These are phyloP conservation scores for Scaeva pyrastri DNA, from an alignment of 2,888 invertebrate genomes.

Conservation along the genomic window DNA sequence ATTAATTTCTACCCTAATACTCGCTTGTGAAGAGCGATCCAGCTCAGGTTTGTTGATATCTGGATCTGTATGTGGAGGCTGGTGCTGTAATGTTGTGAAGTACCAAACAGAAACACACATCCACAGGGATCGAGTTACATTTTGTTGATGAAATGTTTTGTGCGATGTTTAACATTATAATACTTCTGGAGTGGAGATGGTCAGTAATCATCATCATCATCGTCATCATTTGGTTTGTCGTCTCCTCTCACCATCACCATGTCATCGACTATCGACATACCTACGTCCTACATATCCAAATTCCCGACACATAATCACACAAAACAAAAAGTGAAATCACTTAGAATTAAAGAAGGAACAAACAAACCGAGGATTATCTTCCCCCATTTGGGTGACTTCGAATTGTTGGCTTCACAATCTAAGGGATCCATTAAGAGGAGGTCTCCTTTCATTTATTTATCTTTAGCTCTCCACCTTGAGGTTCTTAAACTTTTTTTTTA, in stretches of 20 bases:
- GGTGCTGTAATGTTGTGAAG: constrained; percentile 20
- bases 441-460: constrained; percentile 24
- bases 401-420: constrained; percentile 46
- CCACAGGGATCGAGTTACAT: constrained; percentile 67
- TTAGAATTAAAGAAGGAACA: constrained; percentile 64
- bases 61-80: constrained; percentile 9
- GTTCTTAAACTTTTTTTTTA: constrained; percentile 43
- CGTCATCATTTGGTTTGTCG: constrained; percentile 18
- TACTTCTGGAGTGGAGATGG: constrained; percentile 72
- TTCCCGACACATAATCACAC: constrained; percentile 19
- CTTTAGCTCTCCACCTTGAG: constrained; percentile 34
- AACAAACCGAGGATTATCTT: constrained; percentile 68
- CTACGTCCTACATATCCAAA: not conserved
- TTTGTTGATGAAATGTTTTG: constrained; percentile 73
- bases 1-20: constrained; percentile 66
- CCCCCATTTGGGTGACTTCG: constrained; percentile 43
- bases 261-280: constrained; percentile 1
- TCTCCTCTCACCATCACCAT: not conserved
- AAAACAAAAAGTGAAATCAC: constrained; percentile 58
- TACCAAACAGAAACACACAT: constrained; percentile 8
- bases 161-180: constrained; percentile 76
- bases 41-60: not conserved
- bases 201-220: constrained; percentile 62
- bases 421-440: constrained; percentile 69
- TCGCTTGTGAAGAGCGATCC: constrained; percentile 18